Evolutionary conservation across 2,113 vertebrate species (phyloP).

Genomic region (Pholis gunnellus): DNA sequence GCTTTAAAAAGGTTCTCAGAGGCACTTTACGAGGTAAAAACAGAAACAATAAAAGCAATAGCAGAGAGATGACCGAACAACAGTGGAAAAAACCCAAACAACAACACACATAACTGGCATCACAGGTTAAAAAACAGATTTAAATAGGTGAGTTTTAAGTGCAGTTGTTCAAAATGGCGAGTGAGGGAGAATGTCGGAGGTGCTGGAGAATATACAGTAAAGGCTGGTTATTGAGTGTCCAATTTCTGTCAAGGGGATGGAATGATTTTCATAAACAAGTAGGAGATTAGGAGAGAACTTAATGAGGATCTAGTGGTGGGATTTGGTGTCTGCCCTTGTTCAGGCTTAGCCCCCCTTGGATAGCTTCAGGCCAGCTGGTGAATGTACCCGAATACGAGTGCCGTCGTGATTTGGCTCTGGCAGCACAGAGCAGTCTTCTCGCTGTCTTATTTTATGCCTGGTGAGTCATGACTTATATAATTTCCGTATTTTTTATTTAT

Average conservation of each 20-base stretch:
- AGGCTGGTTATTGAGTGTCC: background rate
- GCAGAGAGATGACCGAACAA: background rate
- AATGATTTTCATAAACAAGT: conserved; percentile 24
- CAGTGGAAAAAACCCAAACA: background rate
- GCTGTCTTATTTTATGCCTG: conserved; percentile 63
- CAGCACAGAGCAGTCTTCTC: conserved; percentile 45
- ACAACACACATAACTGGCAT: background rate
- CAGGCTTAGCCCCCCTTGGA: conserved; percentile 38
- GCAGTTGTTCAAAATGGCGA: background rate
- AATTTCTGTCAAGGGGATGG: background rate
- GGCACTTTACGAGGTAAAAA: background rate
- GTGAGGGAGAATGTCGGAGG: background rate
- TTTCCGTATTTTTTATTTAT: conserved; percentile 19
- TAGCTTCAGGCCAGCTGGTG: conserved; percentile 33
- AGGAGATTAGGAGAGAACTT: conserved; percentile 18
- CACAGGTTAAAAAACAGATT: background rate
- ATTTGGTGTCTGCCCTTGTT: conserved; percentile 35
- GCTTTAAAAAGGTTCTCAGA: background rate
- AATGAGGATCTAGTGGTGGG: conserved; percentile 36
- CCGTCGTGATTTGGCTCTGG: conserved; percentile 52
- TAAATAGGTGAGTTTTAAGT: background rate
- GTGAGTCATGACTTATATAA: conserved; percentile 80
- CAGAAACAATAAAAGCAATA: background rate
- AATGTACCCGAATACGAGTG: conserved; percentile 31
- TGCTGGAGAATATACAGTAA: background rate